Percentiles rank a stretch among this genome's conserved stretches.
phyloP scores from a whole-genome alignment of 23 tunicate species.

The Clavelina lepadiformis region DNA sequence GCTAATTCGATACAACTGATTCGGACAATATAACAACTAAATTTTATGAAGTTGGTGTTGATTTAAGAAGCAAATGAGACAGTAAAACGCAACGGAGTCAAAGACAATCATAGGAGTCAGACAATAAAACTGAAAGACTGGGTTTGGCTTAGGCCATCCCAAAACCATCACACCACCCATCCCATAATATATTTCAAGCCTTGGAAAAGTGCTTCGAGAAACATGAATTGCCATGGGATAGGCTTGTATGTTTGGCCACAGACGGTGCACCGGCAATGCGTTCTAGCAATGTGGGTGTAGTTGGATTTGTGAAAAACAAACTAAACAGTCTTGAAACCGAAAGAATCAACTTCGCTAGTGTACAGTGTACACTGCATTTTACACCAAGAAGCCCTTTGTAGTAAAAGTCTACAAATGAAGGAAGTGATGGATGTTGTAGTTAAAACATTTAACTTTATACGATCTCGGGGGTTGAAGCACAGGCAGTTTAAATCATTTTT shows the following conservation, averaged over 20 bases:
- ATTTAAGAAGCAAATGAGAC: no score
- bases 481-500: constrained; percentile 41
- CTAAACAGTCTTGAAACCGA: no score
- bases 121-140: no score
- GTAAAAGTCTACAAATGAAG: constrained; percentile 27
- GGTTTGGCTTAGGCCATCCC: no score
- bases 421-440: constrained; percentile 41
- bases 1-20: no score
- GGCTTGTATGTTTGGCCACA: constrained; percentile 30
- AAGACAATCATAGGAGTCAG: no score
- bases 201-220: constrained; percentile 38
- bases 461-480: constrained; percentile 39
- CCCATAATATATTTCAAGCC: constrained; percentile 23
- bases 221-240: constrained; percentile 25
- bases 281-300: constrained; percentile 20
- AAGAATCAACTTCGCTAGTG: no score
- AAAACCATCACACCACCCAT: no score
- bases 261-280: constrained; percentile 54
- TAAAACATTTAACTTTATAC: constrained; percentile 28
- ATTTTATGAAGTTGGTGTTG: no score
- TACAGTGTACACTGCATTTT: constrained; percentile 9
- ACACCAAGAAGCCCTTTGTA: constrained; percentile 22
- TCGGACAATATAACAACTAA: no score
- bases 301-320: constrained; percentile 12
- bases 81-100: no score